A percentile compares a stretch with the other conserved stretches of the same genome.
These are phyloP conservation scores for Pristionchus japonicus DNA, from an alignment of 2,888 invertebrate genomes.

Conservation along the genomic window DNA sequence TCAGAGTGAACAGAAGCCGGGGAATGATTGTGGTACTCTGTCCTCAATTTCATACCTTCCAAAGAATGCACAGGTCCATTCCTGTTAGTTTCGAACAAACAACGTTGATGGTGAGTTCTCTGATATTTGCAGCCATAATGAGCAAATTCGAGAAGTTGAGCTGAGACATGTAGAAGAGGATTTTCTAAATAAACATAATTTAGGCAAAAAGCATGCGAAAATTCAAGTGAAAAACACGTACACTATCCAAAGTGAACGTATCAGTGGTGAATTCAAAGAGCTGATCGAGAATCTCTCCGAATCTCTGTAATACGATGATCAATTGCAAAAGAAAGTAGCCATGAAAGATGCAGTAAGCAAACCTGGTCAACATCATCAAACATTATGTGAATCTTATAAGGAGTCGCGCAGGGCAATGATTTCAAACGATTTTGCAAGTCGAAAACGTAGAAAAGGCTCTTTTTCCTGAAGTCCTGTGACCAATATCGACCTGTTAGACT, in stretches of 20 bases:
- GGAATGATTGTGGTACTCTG: neutral
- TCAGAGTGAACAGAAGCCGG: too few species aligned
- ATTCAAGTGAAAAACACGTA: too few species aligned
- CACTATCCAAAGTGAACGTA: neutral
- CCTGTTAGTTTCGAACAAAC: neutral
- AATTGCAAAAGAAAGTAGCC: neutral
- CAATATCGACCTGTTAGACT: neutral
- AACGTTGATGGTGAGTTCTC: neutral
- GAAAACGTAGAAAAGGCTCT: neutral
- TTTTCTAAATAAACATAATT: neutral
- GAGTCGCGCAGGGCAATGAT: neutral
- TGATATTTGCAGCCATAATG: neutral
- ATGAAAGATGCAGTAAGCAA: neutral
- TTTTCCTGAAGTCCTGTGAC: neutral
- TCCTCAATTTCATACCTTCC: neutral
- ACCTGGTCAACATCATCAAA: neutral
- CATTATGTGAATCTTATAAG: neutral
- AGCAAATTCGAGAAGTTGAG: neutral
- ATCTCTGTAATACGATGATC: too few species aligned
- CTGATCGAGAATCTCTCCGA: neutral
- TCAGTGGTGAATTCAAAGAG: neutral
- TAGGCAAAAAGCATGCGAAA: too few species aligned
- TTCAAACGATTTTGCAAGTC: neutral
- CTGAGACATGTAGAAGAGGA: neutral
- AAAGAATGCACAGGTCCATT: neutral